Percentiles rank a stretch among this genome's conserved stretches.
phyloP scores from a whole-genome alignment of 2,113 vertebrate species.

The Stictonetta naevosa region DNA sequence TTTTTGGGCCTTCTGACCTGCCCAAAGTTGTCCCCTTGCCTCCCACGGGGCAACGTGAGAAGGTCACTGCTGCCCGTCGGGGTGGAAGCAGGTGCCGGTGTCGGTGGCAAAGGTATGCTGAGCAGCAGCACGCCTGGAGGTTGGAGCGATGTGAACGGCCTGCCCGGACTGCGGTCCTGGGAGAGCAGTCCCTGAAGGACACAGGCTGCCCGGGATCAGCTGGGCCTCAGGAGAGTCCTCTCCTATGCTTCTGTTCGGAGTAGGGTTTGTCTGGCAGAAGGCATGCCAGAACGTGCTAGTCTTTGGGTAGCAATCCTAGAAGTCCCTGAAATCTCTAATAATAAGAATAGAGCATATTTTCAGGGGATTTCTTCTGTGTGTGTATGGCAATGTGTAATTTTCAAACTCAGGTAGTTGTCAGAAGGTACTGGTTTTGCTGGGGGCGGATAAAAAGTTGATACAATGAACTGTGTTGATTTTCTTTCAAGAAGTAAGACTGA shows the following conservation, averaged over 20 bases:
- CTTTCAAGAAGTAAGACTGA: not conserved
- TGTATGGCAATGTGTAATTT: not conserved
- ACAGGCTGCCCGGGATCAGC: not conserved
- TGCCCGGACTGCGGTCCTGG: not conserved
- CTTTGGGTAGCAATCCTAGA: not conserved
- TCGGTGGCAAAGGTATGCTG: not conserved
- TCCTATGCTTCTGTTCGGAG: not conserved
- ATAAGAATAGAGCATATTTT: not conserved
- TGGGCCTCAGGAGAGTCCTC: not conserved
- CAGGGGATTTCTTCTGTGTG: not conserved
- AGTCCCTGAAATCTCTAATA: not conserved
- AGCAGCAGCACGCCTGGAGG: not conserved
- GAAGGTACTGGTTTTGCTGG: not conserved
- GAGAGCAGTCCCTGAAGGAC: not conserved
- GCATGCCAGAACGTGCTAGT: not conserved
- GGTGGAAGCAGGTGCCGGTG: not conserved
- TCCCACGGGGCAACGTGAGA: slow-evolving; percentile 53
- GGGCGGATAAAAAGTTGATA: not conserved
- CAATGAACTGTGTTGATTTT: not conserved
- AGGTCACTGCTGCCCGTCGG: slow-evolving; percentile 32
- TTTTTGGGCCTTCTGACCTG: not conserved
- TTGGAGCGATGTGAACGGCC: not conserved
- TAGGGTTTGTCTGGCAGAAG: not conserved
- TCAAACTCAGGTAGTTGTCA: not conserved
- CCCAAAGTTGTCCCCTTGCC: not conserved